Conservation (phyloP, 2,113 vertebrate species). For the Microtus pennsylvanicus region DNA sequence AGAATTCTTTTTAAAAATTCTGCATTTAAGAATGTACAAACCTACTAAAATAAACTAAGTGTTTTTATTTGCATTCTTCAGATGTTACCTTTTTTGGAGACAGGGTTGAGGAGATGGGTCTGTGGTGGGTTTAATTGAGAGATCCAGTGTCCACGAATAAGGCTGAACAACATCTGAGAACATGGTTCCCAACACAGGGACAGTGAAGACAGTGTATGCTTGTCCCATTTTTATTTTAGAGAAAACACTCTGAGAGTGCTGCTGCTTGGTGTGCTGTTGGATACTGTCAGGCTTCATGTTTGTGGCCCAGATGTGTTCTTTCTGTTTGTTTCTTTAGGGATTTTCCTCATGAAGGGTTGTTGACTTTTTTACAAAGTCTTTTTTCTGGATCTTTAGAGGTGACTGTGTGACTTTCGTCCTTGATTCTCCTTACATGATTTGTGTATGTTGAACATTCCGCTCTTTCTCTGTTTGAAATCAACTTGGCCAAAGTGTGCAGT, state of each 20-base stretch:
- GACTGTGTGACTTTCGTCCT: not conserved
- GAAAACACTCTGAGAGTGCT: not conserved
- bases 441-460: not conserved
- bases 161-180: not conserved
- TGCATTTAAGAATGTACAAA: not conserved
- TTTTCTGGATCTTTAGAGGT: not conserved
- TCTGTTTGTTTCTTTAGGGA: not conserved
- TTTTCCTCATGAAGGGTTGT: not conserved
- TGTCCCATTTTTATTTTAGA: not conserved
- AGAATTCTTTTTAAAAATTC: not conserved
- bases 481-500: not conserved
- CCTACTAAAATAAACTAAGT: not conserved
- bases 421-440: not conserved
- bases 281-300: not conserved
- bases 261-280: not conserved
- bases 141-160: not conserved
- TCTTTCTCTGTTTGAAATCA: not conserved
- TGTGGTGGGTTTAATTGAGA: not conserved
- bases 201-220: not conserved
- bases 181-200: not conserved
- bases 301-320: not conserved
- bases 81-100: not conserved
- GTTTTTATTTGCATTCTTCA: not conserved
- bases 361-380: not conserved
- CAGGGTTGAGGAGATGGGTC: not conserved